Evolutionary conservation across 2,113 vertebrate species (phyloP), one percentile per base, ranked within the genome.

Genomic region (Amblyornis subalaris): DNA sequence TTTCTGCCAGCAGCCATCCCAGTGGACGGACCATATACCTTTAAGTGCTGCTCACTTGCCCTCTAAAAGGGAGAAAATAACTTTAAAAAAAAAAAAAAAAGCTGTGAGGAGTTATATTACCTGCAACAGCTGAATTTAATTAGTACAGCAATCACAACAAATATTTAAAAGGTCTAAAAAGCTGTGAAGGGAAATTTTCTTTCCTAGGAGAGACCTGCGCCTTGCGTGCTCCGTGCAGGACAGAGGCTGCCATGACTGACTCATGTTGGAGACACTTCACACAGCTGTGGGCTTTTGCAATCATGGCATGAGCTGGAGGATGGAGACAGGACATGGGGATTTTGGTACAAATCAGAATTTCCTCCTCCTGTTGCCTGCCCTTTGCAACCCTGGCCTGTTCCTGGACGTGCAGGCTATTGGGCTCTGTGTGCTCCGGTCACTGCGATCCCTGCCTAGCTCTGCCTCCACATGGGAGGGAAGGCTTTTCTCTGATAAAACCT

Each of bases 101-200:
- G 29, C 94, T 91, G 69, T 89, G 88, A 82, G 85, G 96, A 81
- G 54, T 97, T 96, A 94, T 95, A 94, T 94, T 96, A 96, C 94
- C 92, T 96, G 92, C 77, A 92, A 77, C 96, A 97, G 88, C 91
- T 94, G 95, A 94, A 94, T 89, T 96, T 96, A 96, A 97, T 97
- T 96, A 96, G 94, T 92, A 75, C 57, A 16, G 2, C 89, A 95
- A 97, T 95, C 93, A 96, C 92, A 96, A 96, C 91, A 96, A 96
- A 93, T 95, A 89, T 94, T 96, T 96, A 76, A 96, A 95, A 94
- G 92, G 86, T 64, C 94, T 91, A 62, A 89, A 91, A 95, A 94
- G 88, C 88, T 38, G 50, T 89, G 83, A 97, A 95, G 90, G 91
- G 95, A 96, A 96, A 96, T 96, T 92, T 96, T 65, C 86, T 95